Evolutionary conservation across 2,888 invertebrate genomes (phyloP), one percentile per base, ranked within the genome.

Genomic region (Gasteruption jaculator): DNA sequence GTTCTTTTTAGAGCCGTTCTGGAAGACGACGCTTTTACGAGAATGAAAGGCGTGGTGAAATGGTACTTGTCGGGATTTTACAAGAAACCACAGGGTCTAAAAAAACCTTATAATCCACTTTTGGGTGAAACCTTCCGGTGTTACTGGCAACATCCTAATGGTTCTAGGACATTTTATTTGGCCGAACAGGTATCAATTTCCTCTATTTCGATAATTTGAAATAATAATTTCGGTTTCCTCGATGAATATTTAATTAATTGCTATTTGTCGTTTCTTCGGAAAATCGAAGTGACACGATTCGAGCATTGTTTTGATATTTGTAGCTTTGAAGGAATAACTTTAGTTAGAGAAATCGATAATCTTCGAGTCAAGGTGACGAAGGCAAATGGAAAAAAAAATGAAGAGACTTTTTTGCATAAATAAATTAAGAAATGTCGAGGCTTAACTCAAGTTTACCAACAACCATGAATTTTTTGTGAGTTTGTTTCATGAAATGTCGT

Each of bases 21-120:
- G 38, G 82, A 87, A 67, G 89, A 91, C 55, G 93, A 94, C 69
- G 91, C 94, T 0, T 92, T 87, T 68, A 83, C 82, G 16, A 79
- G 95, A 46, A 94, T 95, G 85, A 91, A 91, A 63, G 76, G 78
- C 15, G 85, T 95, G 1, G 85, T 91, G 0, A 81, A 85, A 57
- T 94, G 92, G 91, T 95, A 94, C 72, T 76, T 94, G 19, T 92
- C 92, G 0, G 93, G 94, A 2, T 82, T 94, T 64, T 91, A 94
- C 71, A 86, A 92, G 57, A 94, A 95, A 68, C 94, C 94, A 1
- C 91, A 90, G 71, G 94, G 94, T 3, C 75, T 94, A 32, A 95
- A 94, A 71, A 95, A 95, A 68, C 94, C 94, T 0, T 95, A 94
- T 68, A 95, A 95, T 75, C 94, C 94, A 0, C 89, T 94, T 38